Percentiles rank a stretch among this genome's conserved stretches.
Evolutionary conservation across 2,888 invertebrate genomes (phyloP).

Genomic region (Conus canariensis): DNA sequence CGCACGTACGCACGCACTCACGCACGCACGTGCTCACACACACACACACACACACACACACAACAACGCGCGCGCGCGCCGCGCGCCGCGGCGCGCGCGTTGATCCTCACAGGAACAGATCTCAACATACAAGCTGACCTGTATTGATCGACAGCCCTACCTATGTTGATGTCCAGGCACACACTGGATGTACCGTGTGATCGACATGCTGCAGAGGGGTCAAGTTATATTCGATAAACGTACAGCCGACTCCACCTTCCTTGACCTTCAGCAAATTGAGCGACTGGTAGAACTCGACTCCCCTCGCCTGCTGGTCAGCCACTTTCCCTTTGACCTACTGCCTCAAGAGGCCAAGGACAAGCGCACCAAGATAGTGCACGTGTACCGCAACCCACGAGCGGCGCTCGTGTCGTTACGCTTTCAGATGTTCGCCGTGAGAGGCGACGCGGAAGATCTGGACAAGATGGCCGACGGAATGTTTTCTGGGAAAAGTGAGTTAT

Average conservation of each 20-base stretch:
- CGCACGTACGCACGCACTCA: too few species aligned
- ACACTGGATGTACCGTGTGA: conserved; percentile 32
- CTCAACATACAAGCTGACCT: too few species aligned
- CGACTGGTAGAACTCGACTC: conserved; percentile 14
- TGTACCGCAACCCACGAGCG: conserved; percentile 38
- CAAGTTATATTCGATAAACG: background rate
- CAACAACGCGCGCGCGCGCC: too few species aligned
- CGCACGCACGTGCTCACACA: background rate
- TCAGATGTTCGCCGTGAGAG: background rate
- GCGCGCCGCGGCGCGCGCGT: too few species aligned
- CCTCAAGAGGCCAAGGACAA: conserved; percentile 31
- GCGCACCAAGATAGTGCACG: conserved; percentile 39
- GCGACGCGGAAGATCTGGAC: background rate
- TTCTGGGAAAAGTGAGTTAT: background rate
- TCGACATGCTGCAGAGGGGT: conserved; percentile 35
- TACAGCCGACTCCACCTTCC: background rate
- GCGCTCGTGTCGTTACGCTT: conserved; percentile 26
- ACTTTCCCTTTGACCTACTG: conserved; percentile 27
- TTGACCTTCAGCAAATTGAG: conserved; percentile 26
- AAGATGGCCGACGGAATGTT: background rate
- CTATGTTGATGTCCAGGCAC: conserved; percentile 10
- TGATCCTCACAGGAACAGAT: too few species aligned
- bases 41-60: too few species aligned
- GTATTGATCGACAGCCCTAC: too few species aligned
- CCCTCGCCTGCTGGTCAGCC: conserved; percentile 32